phyloP scores from a whole-genome alignment of 2,113 vertebrate species.

The Ptilorrhoa leucosticta region DNA sequence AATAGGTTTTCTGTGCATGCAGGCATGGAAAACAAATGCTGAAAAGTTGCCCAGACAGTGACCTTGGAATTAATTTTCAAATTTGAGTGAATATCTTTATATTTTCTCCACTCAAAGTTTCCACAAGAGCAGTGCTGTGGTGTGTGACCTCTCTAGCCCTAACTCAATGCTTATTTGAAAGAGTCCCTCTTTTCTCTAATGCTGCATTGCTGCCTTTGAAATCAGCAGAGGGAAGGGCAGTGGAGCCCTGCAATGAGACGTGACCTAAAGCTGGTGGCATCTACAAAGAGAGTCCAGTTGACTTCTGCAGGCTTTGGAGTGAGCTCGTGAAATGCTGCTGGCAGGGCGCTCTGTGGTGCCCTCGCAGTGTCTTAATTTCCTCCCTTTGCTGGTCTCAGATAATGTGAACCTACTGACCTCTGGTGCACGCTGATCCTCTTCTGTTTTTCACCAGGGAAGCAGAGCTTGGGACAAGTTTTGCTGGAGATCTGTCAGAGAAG shows the following conservation, averaged over 20 bases:
- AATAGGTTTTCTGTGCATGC: background rate
- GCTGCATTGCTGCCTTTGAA: background rate
- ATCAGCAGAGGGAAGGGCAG: background rate
- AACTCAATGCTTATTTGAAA: background rate
- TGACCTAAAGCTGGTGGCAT: background rate
- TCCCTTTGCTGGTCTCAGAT: background rate
- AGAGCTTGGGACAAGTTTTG: background rate
- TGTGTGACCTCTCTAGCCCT: background rate
- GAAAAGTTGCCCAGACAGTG: background rate
- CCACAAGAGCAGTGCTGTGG: background rate
- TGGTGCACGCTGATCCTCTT: background rate
- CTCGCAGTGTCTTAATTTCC: background rate
- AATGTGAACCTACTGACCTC: background rate
- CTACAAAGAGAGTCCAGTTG: background rate
- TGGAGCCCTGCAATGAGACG: background rate
- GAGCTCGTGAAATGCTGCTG: background rate
- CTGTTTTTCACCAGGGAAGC: background rate
- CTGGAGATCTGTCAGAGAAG: conserved; percentile 12
- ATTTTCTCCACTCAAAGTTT: background rate
- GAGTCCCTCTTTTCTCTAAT: background rate
- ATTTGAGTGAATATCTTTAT: background rate
- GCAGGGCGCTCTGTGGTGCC: background rate
- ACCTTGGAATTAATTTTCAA: conserved; percentile 17
- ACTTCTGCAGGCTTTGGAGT: background rate
- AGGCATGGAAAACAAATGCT: background rate